A percentile compares a stretch with the other conserved stretches of the same genome.
Evolutionary conservation across 1,140 invertebrate genomes (phyloP).

Genomic region (Apis florea): DNA sequence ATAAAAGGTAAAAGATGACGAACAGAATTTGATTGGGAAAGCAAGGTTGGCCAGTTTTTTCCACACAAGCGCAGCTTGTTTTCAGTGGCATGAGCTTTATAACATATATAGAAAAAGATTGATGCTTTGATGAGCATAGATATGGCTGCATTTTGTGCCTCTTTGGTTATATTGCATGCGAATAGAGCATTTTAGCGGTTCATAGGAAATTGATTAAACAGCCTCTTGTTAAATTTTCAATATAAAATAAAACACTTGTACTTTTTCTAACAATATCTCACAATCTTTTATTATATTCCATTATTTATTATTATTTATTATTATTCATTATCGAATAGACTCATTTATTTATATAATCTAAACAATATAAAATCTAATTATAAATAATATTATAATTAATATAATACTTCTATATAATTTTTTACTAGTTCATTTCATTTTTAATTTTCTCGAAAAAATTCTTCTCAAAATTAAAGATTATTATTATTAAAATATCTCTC

Average conservation of each 20-base stretch:
- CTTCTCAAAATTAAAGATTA: not conserved
- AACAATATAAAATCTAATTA: no score
- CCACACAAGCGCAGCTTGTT: conserved; percentile 46
- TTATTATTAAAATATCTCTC: no score
- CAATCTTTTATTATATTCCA: not conserved
- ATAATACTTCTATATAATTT: no score
- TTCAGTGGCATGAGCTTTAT: conserved; percentile 57
- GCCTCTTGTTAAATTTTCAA: not conserved
- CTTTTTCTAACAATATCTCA: not conserved
- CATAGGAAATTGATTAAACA: conserved; percentile 32
- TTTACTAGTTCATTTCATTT: not conserved
- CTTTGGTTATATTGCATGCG: conserved; percentile 57
- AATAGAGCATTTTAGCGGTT: conserved; percentile 45
- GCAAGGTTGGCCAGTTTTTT: conserved; percentile 43
- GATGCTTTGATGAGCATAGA: conserved; percentile 49
- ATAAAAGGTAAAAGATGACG: not conserved
- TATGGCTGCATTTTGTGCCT: conserved; percentile 57
- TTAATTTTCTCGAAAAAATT: not conserved
- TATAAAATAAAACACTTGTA: not conserved
- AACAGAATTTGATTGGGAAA: not conserved
- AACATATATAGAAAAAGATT: conserved; percentile 35
- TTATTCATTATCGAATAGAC: not conserved
- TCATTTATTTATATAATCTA: not conserved
- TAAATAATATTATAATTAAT: no score
- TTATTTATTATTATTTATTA: not conserved